phyloP scores from a whole-genome alignment of 2,888 invertebrate genomes.

The Drosophila robusta region DNA sequence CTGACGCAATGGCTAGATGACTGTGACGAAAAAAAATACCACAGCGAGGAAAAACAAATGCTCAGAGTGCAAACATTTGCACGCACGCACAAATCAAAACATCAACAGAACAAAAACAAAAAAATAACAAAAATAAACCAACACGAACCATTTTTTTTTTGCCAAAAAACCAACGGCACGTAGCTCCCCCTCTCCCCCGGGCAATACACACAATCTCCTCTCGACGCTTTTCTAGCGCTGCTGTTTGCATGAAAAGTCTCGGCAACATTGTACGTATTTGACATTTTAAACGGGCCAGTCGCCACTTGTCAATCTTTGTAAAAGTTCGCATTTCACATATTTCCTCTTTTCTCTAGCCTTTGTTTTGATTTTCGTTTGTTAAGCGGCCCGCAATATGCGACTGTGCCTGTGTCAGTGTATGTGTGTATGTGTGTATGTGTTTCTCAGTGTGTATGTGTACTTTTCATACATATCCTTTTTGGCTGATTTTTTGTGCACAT shows the following conservation, averaged over 20 bases:
- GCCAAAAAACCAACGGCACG: slow-evolving; percentile 62
- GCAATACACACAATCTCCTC: not conserved
- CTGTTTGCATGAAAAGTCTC: slow-evolving; percentile 69
- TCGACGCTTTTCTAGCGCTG: not conserved
- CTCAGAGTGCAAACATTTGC: slow-evolving; percentile 75
- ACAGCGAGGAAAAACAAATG: slow-evolving; percentile 59
- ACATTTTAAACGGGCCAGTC: slow-evolving; percentile 79
- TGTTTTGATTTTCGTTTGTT: slow-evolving; percentile 60
- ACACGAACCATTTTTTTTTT: slow-evolving; percentile 26
- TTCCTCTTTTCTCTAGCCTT: slow-evolving; percentile 57
- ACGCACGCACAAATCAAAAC: slow-evolving; percentile 79
- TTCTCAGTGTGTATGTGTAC: slow-evolving; percentile 13
- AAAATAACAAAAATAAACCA: slow-evolving; percentile 19
- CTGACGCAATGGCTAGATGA: not conserved
- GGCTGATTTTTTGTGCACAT: slow-evolving; percentile 40
- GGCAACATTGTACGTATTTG: slow-evolving; percentile 77
- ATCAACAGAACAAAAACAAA: slow-evolving; percentile 69
- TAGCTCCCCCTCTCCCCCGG: slow-evolving; percentile 22
- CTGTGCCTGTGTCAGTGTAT: slow-evolving; percentile 9
- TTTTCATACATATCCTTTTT: slow-evolving; percentile 21
- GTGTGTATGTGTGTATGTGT: slow-evolving; percentile 19
- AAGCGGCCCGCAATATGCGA: slow-evolving; percentile 37
- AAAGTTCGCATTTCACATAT: slow-evolving; percentile 76
- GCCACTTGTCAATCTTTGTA: slow-evolving; percentile 79
- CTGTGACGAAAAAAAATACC: slow-evolving; percentile 26